These are phyloP conservation scores for Drosophila carrolli DNA, from an alignment of 1,140 invertebrate species.

Conservation along the genomic window DNA sequence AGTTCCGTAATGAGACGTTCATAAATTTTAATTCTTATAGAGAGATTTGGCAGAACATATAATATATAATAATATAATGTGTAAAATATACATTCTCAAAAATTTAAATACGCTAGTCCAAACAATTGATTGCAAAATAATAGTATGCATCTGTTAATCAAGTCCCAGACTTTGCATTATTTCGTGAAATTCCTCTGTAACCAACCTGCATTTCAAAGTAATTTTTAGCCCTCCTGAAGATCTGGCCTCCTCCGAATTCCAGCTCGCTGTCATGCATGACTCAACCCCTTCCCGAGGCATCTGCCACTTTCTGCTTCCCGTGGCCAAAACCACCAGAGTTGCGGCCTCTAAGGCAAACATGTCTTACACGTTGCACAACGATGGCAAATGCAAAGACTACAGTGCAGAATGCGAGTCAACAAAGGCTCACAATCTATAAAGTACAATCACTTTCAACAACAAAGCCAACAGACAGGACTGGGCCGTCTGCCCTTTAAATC, in stretches of 20 bases:
- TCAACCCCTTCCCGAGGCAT: constrained; percentile 11
- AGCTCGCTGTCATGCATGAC: constrained; percentile 31
- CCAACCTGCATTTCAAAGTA: not conserved
- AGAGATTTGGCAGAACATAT: no score
- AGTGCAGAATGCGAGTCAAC: constrained; percentile 29
- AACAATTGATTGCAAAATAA: no score
- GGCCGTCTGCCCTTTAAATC: constrained; percentile 70
- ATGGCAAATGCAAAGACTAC: constrained; percentile 8
- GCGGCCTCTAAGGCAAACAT: constrained; percentile 53
- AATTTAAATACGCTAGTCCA: no score
- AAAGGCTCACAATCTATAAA: constrained; percentile 66
- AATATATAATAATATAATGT: no score
- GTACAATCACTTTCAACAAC: constrained; percentile 73
- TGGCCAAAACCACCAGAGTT: constrained; percentile 19
- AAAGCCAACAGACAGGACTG: constrained; percentile 35
- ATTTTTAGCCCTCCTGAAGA: constrained; percentile 5
- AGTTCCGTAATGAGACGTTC: not conserved
- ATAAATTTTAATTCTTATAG: no score
- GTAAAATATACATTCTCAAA: no score
- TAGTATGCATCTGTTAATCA: no score
- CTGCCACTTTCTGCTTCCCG: constrained; percentile 5
- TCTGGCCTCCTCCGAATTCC: constrained; percentile 7
- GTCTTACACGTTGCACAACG: constrained; percentile 46
- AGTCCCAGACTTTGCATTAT: no score
- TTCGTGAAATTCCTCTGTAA: not conserved